These are phyloP conservation scores for Penaeus indicus DNA, from an alignment of 1,140 invertebrate species.

Conservation along the genomic window DNA sequence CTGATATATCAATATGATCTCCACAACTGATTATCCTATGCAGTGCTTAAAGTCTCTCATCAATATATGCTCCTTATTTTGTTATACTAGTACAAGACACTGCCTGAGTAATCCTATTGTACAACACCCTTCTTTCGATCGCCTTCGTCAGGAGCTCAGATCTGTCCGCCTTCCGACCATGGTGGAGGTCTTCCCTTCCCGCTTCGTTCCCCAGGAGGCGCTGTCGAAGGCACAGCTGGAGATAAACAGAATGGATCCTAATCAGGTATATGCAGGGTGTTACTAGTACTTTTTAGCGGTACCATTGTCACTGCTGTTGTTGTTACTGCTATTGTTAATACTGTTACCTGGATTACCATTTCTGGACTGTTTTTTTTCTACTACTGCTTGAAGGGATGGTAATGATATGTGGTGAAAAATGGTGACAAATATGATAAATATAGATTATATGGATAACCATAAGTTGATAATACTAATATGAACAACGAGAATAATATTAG, in stretches of 20 bases:
- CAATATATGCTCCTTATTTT: too few species aligned
- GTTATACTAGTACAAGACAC: too few species aligned
- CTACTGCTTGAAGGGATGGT: not conserved
- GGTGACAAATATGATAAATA: too few species aligned
- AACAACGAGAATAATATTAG: not conserved
- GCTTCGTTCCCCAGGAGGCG: conserved; percentile 23
- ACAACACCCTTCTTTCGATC: too few species aligned
- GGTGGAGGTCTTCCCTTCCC: conserved; percentile 26
- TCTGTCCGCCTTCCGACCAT: conserved; percentile 16
- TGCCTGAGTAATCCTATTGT: too few species aligned
- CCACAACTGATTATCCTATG: too few species aligned
- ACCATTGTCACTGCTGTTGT: too few species aligned
- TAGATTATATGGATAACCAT: not conserved
- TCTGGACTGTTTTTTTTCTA: not conserved
- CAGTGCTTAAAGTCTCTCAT: too few species aligned
- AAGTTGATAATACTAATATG: not conserved
- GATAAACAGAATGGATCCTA: not conserved
- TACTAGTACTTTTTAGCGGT: too few species aligned
- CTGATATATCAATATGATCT: too few species aligned
- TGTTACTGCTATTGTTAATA: too few species aligned
- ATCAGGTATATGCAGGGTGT: not conserved
- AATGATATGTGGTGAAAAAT: not conserved
- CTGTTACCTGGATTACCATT: not conserved
- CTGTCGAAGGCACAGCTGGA: not conserved
- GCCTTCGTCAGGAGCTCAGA: conserved; percentile 34